These are phyloP conservation scores for Peromyscus nudipes DNA, from an alignment of 2,797 vertebrate genomes.

Conservation along the genomic window DNA sequence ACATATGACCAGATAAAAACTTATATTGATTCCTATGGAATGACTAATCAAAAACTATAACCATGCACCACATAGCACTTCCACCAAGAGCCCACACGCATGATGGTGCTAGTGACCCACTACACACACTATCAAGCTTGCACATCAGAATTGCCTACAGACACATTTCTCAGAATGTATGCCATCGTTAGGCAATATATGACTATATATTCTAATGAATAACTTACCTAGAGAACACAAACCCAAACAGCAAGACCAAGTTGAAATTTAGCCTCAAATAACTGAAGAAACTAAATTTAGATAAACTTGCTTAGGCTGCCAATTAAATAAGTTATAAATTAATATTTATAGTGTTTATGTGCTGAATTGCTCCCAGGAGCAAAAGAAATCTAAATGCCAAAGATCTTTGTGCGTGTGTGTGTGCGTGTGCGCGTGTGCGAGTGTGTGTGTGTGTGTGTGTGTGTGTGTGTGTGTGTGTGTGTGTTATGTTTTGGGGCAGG, in stretches of 20 bases:
- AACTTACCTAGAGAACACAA: conserved; percentile 19
- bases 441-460: too few relatives aligned
- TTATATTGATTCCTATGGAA: background rate
- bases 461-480: background rate
- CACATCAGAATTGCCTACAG: background rate
- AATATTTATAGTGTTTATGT: conserved; percentile 10
- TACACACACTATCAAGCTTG: background rate
- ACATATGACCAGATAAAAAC: conserved; percentile 4
- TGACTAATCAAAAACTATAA: conserved; percentile 35
- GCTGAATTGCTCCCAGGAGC: background rate
- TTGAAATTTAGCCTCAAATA: background rate
- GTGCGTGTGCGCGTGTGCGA: background rate
- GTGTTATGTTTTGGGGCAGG: background rate
- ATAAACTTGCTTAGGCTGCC: background rate
- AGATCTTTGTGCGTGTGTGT: background rate
- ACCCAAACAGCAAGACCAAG: background rate
- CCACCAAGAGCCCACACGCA: background rate
- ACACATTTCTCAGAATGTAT: background rate
- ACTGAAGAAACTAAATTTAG: conserved; percentile 46
- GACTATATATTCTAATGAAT: background rate
- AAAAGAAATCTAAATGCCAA: conserved; percentile 51
- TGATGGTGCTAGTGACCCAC: background rate
- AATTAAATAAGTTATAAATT: conserved; percentile 13
- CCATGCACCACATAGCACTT: background rate
- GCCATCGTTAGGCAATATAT: background rate